Percentiles rank a stretch among this genome's conserved stretches.
Evolutionary conservation across 2,797 vertebrate genomes (phyloP).

Genomic region (Fringilla coelebs): DNA sequence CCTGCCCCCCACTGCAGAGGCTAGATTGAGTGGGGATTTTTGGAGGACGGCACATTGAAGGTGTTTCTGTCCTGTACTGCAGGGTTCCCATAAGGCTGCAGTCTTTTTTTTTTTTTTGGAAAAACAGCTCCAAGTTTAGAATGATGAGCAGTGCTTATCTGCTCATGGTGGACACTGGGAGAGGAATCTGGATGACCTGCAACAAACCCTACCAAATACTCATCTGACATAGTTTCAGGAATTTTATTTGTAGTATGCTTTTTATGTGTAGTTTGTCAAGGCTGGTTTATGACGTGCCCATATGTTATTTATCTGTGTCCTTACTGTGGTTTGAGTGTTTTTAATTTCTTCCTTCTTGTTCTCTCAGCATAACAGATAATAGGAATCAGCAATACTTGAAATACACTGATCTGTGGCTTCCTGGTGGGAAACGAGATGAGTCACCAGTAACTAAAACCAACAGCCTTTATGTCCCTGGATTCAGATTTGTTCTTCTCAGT

Average conservation of each 20-base stretch:
- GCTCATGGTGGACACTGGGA: rapidly evolving
- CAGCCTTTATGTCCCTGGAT: background rate
- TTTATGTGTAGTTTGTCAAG: background rate
- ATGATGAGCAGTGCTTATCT: background rate
- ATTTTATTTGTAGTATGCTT: background rate
- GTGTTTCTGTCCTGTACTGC: background rate
- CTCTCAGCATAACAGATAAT: background rate
- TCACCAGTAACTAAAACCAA: slow-evolving; percentile 38
- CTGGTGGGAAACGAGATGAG: slow-evolving; percentile 26
- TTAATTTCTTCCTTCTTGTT: slow-evolving; percentile 14
- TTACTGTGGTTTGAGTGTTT: background rate
- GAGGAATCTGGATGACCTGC: background rate
- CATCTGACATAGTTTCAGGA: background rate
- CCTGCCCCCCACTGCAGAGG: rapidly evolving
- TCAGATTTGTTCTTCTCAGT: background rate
- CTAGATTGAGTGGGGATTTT: background rate
- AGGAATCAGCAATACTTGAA: slow-evolving; percentile 38
- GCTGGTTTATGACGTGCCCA: background rate
- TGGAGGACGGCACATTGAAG: background rate
- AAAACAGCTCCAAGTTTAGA: background rate
- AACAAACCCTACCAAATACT: background rate
- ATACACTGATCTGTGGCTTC: slow-evolving; percentile 21
- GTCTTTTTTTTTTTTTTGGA: background rate
- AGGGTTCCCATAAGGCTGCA: background rate
- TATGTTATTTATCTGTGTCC: background rate